These are phyloP conservation scores for Odontomyia ornata DNA, from an alignment of 2,888 invertebrate species.

Conservation along the genomic window DNA sequence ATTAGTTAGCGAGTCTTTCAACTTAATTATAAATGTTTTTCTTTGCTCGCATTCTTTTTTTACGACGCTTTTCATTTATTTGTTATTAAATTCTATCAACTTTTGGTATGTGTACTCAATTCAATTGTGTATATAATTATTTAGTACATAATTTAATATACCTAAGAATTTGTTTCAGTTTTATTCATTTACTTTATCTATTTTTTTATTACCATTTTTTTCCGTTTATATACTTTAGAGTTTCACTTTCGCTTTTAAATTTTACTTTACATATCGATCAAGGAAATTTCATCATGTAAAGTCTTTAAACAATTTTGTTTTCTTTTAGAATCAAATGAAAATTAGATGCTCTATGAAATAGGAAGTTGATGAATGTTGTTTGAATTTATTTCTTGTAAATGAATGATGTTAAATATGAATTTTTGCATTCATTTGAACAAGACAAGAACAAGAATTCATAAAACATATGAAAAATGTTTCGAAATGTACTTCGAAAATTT, in stretches of 20 bases:
- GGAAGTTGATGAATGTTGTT: background rate
- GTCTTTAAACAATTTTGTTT: background rate
- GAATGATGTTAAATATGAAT: background rate
- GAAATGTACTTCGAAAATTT: background rate
- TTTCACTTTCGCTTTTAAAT: background rate
- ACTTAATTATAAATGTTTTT: slow-evolving; percentile 7
- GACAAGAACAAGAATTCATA: background rate
- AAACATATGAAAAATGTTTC: background rate
- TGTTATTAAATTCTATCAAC: slow-evolving; percentile 26
- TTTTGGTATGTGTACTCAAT: slow-evolving; percentile 36
- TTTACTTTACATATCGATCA: background rate
- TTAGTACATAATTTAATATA: slow-evolving; percentile 34
- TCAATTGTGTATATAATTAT: slow-evolving; percentile 22
- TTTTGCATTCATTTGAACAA: background rate
- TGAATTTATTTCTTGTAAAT: background rate
- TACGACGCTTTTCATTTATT: background rate
- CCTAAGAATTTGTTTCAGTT: slow-evolving; percentile 12
- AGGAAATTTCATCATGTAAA: slow-evolving; percentile 7
- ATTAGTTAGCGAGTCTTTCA: background rate
- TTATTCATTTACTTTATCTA: slow-evolving; percentile 9
- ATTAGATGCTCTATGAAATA: too few species aligned
- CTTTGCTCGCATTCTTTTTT: background rate
- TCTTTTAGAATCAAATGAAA: background rate
- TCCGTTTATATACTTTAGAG: background rate
- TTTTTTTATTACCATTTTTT: slow-evolving; percentile 3